These are phyloP conservation scores for Bujurquina vittata DNA, from an alignment of 2,113 vertebrate genomes.

Conservation along the genomic window DNA sequence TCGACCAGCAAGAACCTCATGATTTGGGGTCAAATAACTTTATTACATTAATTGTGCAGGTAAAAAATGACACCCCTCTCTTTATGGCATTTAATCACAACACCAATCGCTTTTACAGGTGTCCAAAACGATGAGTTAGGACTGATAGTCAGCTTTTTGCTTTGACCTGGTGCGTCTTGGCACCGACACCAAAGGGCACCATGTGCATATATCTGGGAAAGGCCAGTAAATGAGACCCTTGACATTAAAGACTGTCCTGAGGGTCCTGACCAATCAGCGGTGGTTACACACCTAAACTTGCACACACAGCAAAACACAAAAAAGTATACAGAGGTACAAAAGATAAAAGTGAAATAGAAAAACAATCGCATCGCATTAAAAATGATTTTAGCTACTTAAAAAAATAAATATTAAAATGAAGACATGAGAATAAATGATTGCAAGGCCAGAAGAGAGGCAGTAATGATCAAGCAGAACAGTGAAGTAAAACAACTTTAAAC, in stretches of 20 bases:
- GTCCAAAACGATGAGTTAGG: neutral
- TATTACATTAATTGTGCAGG: neutral
- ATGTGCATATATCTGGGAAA: neutral
- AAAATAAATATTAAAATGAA: neutral
- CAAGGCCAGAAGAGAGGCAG: neutral
- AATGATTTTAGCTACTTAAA: no score
- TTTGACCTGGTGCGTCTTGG: no score
- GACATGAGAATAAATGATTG: neutral
- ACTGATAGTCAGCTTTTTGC: neutral
- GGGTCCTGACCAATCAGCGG: neutral
- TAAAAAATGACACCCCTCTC: neutral
- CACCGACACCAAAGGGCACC: neutral
- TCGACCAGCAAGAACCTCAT: neutral
- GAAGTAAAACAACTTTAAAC: neutral
- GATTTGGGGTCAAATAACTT: neutral
- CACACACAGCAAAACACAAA: neutral
- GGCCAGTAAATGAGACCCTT: neutral
- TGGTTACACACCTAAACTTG: neutral
- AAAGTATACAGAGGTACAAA: neutral
- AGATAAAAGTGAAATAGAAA: neutral
- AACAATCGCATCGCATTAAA: no score
- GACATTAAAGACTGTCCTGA: neutral
- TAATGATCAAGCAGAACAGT: fast-evolving
- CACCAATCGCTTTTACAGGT: neutral
- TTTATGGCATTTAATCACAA: neutral